A percentile compares a stretch with the other conserved stretches of the same genome.
Conservation (phyloP, 2,888 invertebrate species). For the Mythimna vitellina region DNA sequence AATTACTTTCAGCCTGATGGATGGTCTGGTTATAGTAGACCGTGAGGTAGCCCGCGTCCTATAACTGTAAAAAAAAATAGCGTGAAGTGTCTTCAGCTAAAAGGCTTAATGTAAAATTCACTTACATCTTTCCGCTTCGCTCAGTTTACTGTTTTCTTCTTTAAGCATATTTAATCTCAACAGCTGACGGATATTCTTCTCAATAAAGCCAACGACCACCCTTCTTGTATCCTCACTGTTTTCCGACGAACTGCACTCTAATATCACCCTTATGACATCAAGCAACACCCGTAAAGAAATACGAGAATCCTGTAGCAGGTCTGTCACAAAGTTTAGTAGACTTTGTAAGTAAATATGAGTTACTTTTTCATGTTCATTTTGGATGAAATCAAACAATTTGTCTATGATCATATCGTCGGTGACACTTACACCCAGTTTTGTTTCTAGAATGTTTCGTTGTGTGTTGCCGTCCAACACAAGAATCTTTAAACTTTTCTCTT, state of each 20-base stretch:
- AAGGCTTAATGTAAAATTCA: conserved; percentile 26
- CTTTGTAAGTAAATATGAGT: conserved; percentile 80
- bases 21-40: no score
- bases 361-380: conserved; percentile 77
- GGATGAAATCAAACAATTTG: conserved; percentile 71
- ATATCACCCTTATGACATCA: conserved; percentile 72
- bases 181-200: conserved; percentile 66
- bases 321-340: conserved; percentile 71
- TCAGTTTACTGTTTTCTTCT: conserved; percentile 37
- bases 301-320: conserved; percentile 56
- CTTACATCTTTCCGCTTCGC: conserved; percentile 75
- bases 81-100: no score
- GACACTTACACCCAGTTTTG: conserved; percentile 49
- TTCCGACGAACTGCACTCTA: conserved; percentile 76
- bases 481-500: conserved; percentile 78
- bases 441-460: conserved; percentile 70
- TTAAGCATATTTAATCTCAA: conserved; percentile 53
- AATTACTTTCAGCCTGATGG: no score
- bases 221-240: conserved; percentile 72
- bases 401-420: conserved; percentile 64
- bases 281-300: conserved; percentile 60
- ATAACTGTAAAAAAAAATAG: no score
- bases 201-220: conserved; percentile 76
- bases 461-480: conserved; percentile 74
- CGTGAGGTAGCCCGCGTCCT: no score